Conservation (phyloP, 2,113 vertebrate genomes). For the Mesitornis unicolor region DNA sequence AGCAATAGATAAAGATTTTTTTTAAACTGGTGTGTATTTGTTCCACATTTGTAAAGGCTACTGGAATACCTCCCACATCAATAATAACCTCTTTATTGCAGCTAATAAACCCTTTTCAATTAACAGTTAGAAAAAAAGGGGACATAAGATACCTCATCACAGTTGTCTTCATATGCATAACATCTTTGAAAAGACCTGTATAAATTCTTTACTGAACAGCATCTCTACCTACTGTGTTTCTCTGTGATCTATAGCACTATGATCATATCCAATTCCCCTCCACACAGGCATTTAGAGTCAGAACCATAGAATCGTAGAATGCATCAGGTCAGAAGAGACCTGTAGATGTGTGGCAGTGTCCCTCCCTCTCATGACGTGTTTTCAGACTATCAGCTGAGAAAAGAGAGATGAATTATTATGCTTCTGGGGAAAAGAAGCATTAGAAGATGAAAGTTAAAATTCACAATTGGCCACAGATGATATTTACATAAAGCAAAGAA, state of each 20-base stretch:
- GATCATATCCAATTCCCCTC: slow-evolving; percentile 52
- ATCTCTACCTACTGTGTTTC: slow-evolving; percentile 56
- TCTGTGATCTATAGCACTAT: not conserved
- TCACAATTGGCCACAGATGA: too few relatives aligned
- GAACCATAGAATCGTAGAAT: too few relatives aligned
- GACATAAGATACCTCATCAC: not conserved
- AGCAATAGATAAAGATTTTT: not conserved
- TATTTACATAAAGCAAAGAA: too few relatives aligned
- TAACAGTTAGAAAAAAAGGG: not conserved
- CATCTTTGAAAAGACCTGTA: not conserved
- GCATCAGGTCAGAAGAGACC: too few relatives aligned
- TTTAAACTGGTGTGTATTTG: not conserved
- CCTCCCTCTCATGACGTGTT: too few relatives aligned
- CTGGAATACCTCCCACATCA: not conserved
- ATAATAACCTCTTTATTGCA: not conserved
- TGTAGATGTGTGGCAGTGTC: too few relatives aligned
- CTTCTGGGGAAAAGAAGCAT: too few relatives aligned
- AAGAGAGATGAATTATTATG: too few relatives aligned
- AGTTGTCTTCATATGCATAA: not conserved
- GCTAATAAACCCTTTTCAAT: not conserved
- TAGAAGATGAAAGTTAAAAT: too few relatives aligned
- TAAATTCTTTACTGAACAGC: slow-evolving; percentile 59
- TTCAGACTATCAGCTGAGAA: too few relatives aligned
- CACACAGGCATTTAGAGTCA: not conserved
- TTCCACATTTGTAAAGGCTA: not conserved